Conservation (phyloP, 2,113 vertebrate genomes). For the Bucco capensis region DNA sequence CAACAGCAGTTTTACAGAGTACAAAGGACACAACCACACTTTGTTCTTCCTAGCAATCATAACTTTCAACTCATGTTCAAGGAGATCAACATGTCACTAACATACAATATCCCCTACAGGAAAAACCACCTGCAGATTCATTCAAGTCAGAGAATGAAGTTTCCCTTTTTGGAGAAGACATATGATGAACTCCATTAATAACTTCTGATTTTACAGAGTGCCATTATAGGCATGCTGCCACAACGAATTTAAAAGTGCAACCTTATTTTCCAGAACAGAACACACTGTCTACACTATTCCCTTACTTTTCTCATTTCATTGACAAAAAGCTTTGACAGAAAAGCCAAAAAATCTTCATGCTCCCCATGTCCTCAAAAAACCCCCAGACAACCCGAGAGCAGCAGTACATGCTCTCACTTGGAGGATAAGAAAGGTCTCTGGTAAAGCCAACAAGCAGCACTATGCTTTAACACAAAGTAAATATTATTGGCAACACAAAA, state of each 20-base stretch:
- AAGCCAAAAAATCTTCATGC: not conserved
- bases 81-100: not conserved
- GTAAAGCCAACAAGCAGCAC: not conserved
- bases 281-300: not conserved
- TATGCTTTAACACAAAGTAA: not conserved
- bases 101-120: not conserved
- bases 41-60: fast-evolving
- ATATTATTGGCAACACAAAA: not conserved
- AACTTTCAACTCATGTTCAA: not conserved
- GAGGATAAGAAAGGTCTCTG: not conserved
- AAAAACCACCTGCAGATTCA: not conserved
- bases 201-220: not conserved
- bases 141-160: not conserved
- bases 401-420: not conserved
- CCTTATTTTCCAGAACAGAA: not conserved
- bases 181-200: not conserved
- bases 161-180: not conserved
- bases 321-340: not conserved
- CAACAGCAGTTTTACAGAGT: not conserved
- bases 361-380: not conserved
- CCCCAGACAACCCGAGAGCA: not conserved
- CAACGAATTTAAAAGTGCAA: fast-evolving
- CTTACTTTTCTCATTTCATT: not conserved
- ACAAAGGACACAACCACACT: not conserved
- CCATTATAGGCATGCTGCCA: not conserved